Percentiles rank a stretch among this genome's conserved stretches.
Evolutionary conservation across 2,888 invertebrate genomes (phyloP).

Genomic region (Toxonevra muliebris): DNA sequence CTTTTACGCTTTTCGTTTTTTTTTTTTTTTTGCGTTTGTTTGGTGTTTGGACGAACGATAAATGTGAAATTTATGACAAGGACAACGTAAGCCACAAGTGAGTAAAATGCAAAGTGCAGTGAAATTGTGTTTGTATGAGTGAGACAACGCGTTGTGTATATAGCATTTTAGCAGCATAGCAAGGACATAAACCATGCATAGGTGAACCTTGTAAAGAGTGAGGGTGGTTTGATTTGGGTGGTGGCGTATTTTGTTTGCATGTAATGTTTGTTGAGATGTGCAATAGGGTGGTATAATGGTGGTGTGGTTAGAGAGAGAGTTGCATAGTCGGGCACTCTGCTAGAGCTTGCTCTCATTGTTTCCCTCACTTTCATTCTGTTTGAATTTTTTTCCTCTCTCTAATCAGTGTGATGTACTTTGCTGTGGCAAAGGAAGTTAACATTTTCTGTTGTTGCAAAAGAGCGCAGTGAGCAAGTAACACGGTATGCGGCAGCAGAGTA

Average conservation of each 20-base stretch:
- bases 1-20: not conserved
- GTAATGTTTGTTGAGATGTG: too few species aligned
- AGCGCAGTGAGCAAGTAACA: not conserved
- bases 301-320: too few species aligned
- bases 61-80: conserved; percentile 22
- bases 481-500: conserved; percentile 25
- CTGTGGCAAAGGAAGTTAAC: conserved; percentile 17
- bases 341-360: too few species aligned
- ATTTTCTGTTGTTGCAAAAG: not conserved
- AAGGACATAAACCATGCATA: too few species aligned
- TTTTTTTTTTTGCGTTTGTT: not conserved
- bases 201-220: too few species aligned
- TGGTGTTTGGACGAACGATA: not conserved
- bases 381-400: too few species aligned
- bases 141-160: conserved; percentile 52
- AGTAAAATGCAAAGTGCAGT: not conserved
- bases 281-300: too few species aligned
- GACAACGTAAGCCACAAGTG: conserved; percentile 27
- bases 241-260: too few species aligned
- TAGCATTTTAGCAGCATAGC: too few species aligned
- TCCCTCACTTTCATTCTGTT: too few species aligned
- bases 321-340: too few species aligned
- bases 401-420: conserved; percentile 27
- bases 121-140: conserved; percentile 44
- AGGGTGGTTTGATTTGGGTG: too few species aligned